Evolutionary conservation across 2,888 invertebrate species (phyloP).

Genomic region (Aphidius colemani): DNA sequence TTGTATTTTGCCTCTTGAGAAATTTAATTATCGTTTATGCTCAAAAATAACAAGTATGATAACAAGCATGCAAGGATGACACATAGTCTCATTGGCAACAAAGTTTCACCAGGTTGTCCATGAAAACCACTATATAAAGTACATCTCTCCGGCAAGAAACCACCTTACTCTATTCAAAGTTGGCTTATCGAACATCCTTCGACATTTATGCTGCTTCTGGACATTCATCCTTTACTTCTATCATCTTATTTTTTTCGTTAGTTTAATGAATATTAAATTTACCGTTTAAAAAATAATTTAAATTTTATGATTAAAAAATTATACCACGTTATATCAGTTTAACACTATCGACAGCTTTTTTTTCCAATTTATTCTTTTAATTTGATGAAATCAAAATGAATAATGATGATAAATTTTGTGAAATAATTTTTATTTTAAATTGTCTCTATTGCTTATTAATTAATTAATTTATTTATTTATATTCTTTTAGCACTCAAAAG

Average conservation of each 20-base stretch:
- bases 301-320: too few relatives aligned
- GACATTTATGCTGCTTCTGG: constrained; percentile 10
- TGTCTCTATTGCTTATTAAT: too few relatives aligned
- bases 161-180: constrained; percentile 12
- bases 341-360: not conserved
- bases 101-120: constrained; percentile 25
- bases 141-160: constrained; percentile 3
- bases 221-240: not conserved
- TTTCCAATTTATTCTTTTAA: not conserved
- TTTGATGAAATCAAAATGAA: too few relatives aligned
- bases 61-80: constrained; percentile 36
- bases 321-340: too few relatives aligned
- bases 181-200: constrained; percentile 22
- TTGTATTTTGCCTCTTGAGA: constrained; percentile 30
- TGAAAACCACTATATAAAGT: not conserved
- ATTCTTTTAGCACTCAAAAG: constrained; percentile 54
- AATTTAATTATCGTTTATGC: constrained; percentile 49
- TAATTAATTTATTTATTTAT: too few relatives aligned
- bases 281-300: too few relatives aligned
- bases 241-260: not conserved
- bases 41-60: constrained; percentile 35
- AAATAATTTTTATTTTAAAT: not conserved
- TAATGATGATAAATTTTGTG: too few relatives aligned
- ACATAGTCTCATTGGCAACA: constrained; percentile 35
- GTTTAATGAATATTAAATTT: not conserved